Evolutionary conservation across 64 coral and sea anemone genomes (phyloP).

Genomic region (Montipora capricornis): DNA sequence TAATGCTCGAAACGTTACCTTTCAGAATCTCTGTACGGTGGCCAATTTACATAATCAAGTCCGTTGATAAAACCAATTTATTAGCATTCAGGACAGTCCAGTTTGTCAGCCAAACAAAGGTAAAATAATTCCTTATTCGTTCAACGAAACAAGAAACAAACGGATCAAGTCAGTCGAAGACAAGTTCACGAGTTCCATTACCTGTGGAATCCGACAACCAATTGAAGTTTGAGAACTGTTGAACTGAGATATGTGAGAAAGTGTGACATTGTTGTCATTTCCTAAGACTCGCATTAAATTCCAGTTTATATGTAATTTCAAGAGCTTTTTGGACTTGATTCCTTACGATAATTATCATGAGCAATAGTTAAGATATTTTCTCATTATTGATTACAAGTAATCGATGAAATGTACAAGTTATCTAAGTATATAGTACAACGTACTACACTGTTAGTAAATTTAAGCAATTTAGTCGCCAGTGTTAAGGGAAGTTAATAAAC

Average conservation of each 20-base stretch:
- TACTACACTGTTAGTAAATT: background rate
- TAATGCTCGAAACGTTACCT: too few species aligned
- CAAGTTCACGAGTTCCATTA: background rate
- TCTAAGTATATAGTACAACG: background rate
- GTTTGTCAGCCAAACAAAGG: background rate
- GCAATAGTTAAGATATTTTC: background rate
- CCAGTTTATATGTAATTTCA: background rate
- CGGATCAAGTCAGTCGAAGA: background rate
- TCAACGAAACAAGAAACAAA: background rate
- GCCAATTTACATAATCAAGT: too few species aligned
- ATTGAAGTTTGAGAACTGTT: background rate
- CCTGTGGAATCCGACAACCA: background rate
- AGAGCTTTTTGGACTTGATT: background rate
- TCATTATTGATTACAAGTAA: background rate
- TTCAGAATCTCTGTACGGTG: too few species aligned
- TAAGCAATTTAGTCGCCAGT: too few species aligned
- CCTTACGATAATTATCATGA: background rate
- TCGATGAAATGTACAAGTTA: background rate
- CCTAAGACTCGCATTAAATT: background rate
- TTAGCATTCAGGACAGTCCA: background rate
- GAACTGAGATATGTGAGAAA: too few species aligned
- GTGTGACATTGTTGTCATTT: background rate
- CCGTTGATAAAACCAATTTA: too few species aligned
- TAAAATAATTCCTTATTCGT: slow-evolving; percentile 2
- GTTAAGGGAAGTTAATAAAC: too few species aligned